A percentile compares a stretch with the other conserved stretches of the same genome.
Conservation (phyloP, 2,888 invertebrate genomes). For the Nomada hirtipes region DNA sequence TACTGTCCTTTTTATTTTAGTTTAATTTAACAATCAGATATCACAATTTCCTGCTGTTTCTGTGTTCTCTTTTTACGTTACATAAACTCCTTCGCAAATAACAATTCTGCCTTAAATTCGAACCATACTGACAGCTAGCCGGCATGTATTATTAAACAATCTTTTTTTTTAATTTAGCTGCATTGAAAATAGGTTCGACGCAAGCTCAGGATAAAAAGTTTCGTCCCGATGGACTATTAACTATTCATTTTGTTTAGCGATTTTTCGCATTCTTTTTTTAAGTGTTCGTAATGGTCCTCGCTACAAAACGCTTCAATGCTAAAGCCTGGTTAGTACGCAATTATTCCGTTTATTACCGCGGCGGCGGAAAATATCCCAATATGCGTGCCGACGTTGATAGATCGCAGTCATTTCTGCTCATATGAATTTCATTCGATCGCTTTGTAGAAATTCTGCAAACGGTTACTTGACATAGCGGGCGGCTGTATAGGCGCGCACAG, state of each 20-base stretch:
- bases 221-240: background rate
- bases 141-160: no score
- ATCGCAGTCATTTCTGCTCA: constrained; percentile 42
- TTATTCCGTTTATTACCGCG: constrained; percentile 32
- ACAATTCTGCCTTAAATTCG: no score
- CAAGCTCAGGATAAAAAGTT: background rate
- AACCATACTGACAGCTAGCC: no score
- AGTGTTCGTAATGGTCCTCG: constrained; percentile 2
- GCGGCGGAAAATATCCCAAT: constrained; percentile 40
- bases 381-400: constrained; percentile 34
- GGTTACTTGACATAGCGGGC: constrained; percentile 1
- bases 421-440: constrained; percentile 54
- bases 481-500: background rate
- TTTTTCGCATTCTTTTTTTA: constrained; percentile 18
- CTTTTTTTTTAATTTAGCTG: no score
- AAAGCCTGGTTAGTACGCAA: constrained; percentile 23
- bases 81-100: no score
- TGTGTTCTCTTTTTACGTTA: no score
- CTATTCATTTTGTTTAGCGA: constrained; percentile 6
- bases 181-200: no score
- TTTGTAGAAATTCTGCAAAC: constrained; percentile 39
- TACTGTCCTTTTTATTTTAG: no score
- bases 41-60: no score
- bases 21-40: no score
- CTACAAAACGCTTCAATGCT: constrained; percentile 6